A percentile compares a stretch with the other conserved stretches of the same genome.
Conservation (phyloP, 2,888 invertebrate species). For the Incurvaria masculella region DNA sequence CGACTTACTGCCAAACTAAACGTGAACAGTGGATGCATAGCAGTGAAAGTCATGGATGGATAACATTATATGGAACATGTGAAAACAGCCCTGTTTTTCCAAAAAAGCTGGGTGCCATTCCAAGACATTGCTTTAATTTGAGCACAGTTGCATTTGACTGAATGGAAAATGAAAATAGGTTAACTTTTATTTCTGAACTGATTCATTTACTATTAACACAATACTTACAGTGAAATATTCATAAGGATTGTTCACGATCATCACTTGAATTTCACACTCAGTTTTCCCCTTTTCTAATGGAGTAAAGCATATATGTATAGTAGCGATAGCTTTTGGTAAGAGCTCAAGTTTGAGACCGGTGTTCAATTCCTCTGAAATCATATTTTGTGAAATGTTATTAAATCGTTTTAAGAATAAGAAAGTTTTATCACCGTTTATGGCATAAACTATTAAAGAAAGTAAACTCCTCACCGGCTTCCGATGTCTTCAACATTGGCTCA, state of each 20-base stretch:
- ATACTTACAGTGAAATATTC: slow-evolving; percentile 36
- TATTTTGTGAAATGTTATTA: background rate
- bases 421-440: too few relatives aligned
- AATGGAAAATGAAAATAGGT: too few relatives aligned
- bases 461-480: slow-evolving; percentile 28
- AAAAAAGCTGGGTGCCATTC: too few relatives aligned
- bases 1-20: too few relatives aligned
- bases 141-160: too few relatives aligned
- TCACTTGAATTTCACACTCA: slow-evolving; percentile 34
- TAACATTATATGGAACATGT: too few relatives aligned
- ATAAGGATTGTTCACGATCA: slow-evolving; percentile 38
- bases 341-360: slow-evolving; percentile 23
- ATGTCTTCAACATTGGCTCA: slow-evolving; percentile 23
- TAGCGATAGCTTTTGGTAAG: slow-evolving; percentile 28
- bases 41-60: too few relatives aligned
- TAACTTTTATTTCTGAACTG: too few relatives aligned
- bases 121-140: too few relatives aligned
- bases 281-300: slow-evolving; percentile 34
- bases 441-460: too few relatives aligned
- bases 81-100: too few relatives aligned
- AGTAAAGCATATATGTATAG: slow-evolving; percentile 30
- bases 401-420: background rate
- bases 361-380: slow-evolving; percentile 27
- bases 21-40: too few relatives aligned
- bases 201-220: slow-evolving; percentile 1